Conservation (phyloP, 2,113 vertebrate genomes). For the Sinocyclocheilus grahami region DNA sequence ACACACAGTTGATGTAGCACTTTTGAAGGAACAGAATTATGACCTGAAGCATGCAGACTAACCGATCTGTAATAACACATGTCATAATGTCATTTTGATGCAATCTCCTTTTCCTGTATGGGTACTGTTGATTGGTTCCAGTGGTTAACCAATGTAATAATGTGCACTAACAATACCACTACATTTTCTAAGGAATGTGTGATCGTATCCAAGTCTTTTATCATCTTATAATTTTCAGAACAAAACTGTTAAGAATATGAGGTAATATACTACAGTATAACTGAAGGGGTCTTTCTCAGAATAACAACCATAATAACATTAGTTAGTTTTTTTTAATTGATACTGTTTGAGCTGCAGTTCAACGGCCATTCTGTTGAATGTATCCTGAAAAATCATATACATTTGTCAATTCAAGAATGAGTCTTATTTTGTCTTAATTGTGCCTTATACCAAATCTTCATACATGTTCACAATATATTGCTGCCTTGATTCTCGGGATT, state of each 20-base stretch:
- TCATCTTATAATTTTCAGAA: constrained; percentile 14
- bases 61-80: constrained; percentile 5
- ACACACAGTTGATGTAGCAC: constrained; percentile 17
- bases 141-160: constrained; percentile 28
- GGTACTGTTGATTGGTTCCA: background rate
- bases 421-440: background rate
- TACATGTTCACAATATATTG: constrained; percentile 12
- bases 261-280: background rate
- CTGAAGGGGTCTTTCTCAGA: background rate
- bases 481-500: background rate
- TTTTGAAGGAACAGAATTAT: background rate
- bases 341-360: background rate
- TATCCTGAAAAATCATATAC: background rate
- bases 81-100: constrained; percentile 24
- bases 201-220: background rate
- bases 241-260: background rate
- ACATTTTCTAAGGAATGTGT: constrained; percentile 14
- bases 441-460: constrained; percentile 9
- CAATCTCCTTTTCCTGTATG: constrained; percentile 4
- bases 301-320: background rate
- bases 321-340: background rate
- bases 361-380: background rate
- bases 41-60: constrained; percentile 10
- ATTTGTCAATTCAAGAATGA: background rate
- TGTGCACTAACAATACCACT: constrained; percentile 2